Base-by-base conservation (phyloP, 1,140 invertebrate species). In the Adoxophyes honmai region DNA sequence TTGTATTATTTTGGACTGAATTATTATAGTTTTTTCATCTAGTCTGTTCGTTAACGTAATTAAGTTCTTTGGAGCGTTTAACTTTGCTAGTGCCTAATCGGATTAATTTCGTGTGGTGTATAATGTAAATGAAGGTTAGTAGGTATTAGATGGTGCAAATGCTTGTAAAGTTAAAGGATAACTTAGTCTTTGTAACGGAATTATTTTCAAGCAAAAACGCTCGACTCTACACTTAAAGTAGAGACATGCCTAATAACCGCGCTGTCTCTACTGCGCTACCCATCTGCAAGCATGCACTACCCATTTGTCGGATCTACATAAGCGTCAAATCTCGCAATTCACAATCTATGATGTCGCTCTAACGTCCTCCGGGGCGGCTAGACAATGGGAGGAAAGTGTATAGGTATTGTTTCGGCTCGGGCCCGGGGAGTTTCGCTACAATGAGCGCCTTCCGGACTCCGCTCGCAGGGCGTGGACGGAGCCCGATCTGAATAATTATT, bases 401-500 rank as follows among this genome's bases (percentile, higher is more conserved):
- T 48, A 48, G 42, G 71, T 75, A 84, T 86, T 87, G 82, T 86
- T 81, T 81, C 67, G 73, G 70, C 64, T 76, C 67, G 69, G 72
- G 62, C 63, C 64, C 73, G 74, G 82, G 84, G 81, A 84, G 84
- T 86, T 88, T 88, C 82, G 84, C 82, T 87, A 88, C 82, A 86
- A 86, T 88, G 85, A 81, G 66, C 68, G 65, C 78, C 80, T 78
- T 88, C 81, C 85, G 79, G 85, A 73, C 74, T 74, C 77, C 63
- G 72, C 77, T 67, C 62, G 60, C 52, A 52, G 66, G 62, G 64
- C 52, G 55, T 66, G 57, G 54, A 55, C 54, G 14, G 44, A 53
- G 52, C 48, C n/a, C 35, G 35, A 36, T 53, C 9, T 53, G 52
- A 34, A 53, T 53, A 36, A 48, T 48, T 48, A 48, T 48, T 48